Evolutionary conservation across 2,113 vertebrate species (phyloP).

Genomic region (Notiomystis cincta): DNA sequence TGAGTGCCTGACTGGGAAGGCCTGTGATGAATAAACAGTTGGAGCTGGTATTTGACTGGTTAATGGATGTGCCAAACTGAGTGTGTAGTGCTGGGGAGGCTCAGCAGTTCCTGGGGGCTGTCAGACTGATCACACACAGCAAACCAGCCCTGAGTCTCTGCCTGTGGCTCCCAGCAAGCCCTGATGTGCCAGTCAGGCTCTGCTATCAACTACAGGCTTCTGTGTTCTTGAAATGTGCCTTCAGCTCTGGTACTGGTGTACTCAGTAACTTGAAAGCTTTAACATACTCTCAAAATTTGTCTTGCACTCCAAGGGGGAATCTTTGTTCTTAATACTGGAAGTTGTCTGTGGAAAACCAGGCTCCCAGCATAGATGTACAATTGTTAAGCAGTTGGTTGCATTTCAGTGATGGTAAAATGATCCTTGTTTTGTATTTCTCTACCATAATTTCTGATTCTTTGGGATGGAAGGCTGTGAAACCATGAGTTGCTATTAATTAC

Average conservation of each 20-base stretch:
- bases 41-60: constrained; percentile 4
- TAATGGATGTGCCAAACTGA: not conserved
- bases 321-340: not conserved
- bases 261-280: not conserved
- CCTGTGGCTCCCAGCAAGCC: not conserved
- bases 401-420: not conserved
- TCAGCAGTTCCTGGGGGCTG: not conserved
- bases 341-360: not conserved
- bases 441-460: not conserved
- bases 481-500: not conserved
- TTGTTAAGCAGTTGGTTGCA: not conserved
- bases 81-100: not conserved
- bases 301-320: not conserved
- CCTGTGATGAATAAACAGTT: constrained; percentile 25
- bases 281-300: not conserved
- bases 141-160: not conserved
- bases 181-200: not conserved
- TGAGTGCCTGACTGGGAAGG: not conserved
- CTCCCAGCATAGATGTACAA: not conserved
- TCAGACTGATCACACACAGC: constrained; percentile 13
- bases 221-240: not conserved
- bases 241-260: not conserved
- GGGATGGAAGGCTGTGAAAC: not conserved
- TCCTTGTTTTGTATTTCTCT: not conserved
- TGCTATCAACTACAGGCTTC: not conserved